Percentiles rank a stretch among this genome's conserved stretches.
phyloP scores from a whole-genome alignment of 2,113 vertebrate species.

The Junco hyemalis region DNA sequence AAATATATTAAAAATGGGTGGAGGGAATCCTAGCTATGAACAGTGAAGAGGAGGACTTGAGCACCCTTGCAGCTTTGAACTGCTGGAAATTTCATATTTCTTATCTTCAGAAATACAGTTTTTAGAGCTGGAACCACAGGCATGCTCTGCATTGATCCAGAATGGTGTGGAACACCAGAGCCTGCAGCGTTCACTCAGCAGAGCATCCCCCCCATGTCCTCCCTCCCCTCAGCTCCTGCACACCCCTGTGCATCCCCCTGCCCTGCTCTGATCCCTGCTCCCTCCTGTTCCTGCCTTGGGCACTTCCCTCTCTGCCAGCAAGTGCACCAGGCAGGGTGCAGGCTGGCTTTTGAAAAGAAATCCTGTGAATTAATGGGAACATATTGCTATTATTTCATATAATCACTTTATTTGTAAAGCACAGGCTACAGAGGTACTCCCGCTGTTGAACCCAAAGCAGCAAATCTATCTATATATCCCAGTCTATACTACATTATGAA shows the following conservation, averaged over 20 bases:
- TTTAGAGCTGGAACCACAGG: not conserved
- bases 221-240: not conserved
- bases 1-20: not conserved
- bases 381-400: constrained; percentile 1
- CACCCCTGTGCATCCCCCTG: not conserved
- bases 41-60: not conserved
- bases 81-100: not conserved
- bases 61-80: not conserved
- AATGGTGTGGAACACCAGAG: not conserved
- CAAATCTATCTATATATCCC: constrained; percentile 4
- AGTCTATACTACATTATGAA: not conserved
- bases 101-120: not conserved
- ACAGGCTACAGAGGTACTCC: constrained; percentile 21
- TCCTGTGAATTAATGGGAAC: constrained; percentile 10
- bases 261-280: not conserved
- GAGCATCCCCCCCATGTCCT: not conserved
- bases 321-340: not conserved
- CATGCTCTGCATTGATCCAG: not conserved
- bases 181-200: not conserved
- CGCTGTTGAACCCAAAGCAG: constrained; percentile 29
- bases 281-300: not conserved
- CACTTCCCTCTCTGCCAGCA: not conserved
- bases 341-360: not conserved
- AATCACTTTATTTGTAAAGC: constrained; percentile 51
- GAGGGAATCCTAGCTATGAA: not conserved